Base-by-base conservation (phyloP, 2,888 invertebrate species). In the Hetaerina titia region DNA sequence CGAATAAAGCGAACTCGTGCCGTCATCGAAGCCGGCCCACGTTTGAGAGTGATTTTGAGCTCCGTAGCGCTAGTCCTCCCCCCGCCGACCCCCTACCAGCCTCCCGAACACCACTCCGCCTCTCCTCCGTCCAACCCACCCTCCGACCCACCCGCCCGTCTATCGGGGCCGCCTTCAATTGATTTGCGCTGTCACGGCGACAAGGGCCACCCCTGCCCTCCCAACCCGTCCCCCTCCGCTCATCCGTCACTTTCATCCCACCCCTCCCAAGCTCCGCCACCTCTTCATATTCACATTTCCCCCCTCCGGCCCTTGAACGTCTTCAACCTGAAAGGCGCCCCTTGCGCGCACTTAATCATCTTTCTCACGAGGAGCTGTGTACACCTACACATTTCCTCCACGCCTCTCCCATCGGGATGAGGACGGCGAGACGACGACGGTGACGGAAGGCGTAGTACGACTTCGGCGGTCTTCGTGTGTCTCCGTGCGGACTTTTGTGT, bases 101-200 rank as follows among this genome's bases (percentile, higher is more conserved):
- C 69, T 69, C 69, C 69, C 45, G 45, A 45, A 45, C 45, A 45
- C 4, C 69, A 69, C 69, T 6, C 69, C 69, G n/a, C 58, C 57
- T 17, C 15, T 57, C n/a, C 89, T 13, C 2, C 57, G 5, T 58
- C 56, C 56, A 13, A 17, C 45, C 45, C 5, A 15, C 88, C 88
- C 31, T 31, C 87, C 45, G 45, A 17, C 15, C 45, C 45, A 5
- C 25, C 56, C 89, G 19, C 58, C 88, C 31, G 56, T 58, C 56
- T 89, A 56, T 89, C 89, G 56, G 56, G 89, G n/a, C 89, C 89
- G 89, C 90, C 63, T 92, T 92, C 92, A 92, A 92, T 92, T 92
- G 92, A 92, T 92, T 92, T 92, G 69, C 69, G 92, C 92, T 92
- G 92, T 92, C 92, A 69, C 69, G 58, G 89, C 89, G 58, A 89